Base-by-base conservation (phyloP, 2,797 vertebrate genomes). In the Rhinoraja longicauda region DNA sequence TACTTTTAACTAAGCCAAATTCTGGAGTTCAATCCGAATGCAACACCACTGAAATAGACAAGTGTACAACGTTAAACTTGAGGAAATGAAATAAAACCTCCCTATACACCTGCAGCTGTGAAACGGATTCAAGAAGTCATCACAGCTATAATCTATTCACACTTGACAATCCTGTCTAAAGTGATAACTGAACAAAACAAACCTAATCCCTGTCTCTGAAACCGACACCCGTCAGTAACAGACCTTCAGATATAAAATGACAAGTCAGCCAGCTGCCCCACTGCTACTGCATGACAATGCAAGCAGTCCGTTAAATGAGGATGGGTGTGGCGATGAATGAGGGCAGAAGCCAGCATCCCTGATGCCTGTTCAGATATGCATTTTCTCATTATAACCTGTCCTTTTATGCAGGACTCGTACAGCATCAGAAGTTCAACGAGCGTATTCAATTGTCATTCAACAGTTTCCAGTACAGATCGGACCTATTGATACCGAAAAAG, bases 401-500 rank as follows among this genome's bases (percentile, higher is more conserved):
- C 36, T 90, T 94, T 93, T 94, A 94, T 64, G 94, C 93, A 86
- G 76, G 93, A 93, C 82, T 94, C 15, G 9, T 93, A 84, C 84
- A 93, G 92, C 93, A 93, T 10, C 7, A 94, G 24, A 94, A 94
- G 94, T 94, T 96, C 94, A 95, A 92, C 93, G 93, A 93, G 93
- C 94, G 93, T 94, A 93, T 94, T 94, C 93, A 93, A 79, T 94
- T 82, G 93, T 88, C 93, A 93, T 88, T 57, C 93, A 57, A 26
- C 1, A 79, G 93, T 82, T 93, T 93, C 59, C 70, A 59, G 53
- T 67, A 90, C 93, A 93, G 93, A 62, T 92, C 92, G 93, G 59
- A 91, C 75, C 93, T 93, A 93, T 90, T 93, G 93, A n/a, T 0
- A 93, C 0, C 26, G 93, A 36, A 0, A 7, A 36, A 77, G 7